These are phyloP conservation scores for Sebastes minor DNA, from an alignment of 2,797 vertebrate species.

Conservation along the genomic window DNA sequence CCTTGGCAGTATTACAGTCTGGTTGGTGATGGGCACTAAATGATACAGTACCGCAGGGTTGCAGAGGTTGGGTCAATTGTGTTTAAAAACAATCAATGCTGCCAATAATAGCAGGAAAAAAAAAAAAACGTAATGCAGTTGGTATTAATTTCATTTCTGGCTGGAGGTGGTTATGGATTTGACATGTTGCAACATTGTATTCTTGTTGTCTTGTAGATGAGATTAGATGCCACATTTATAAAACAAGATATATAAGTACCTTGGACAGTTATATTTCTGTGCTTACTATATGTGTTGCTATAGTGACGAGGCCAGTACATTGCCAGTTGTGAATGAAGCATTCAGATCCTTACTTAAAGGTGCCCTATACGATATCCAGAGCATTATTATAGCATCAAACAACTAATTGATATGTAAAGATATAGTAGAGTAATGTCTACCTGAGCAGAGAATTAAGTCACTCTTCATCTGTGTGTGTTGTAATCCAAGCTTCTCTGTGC, in stretches of 20 bases:
- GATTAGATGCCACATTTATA: not conserved
- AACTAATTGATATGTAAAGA: too few relatives aligned
- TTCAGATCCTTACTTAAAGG: not conserved
- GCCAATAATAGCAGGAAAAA: not conserved
- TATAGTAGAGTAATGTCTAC: too few relatives aligned
- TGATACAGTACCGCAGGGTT: not conserved
- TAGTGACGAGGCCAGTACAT: not conserved
- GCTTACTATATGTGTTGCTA: slow-evolving; percentile 11
- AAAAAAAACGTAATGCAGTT: not conserved
- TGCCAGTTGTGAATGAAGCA: not conserved
- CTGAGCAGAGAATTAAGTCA: too few relatives aligned
- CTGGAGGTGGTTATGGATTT: not conserved
- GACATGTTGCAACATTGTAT: not conserved
- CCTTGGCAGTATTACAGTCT: not conserved
- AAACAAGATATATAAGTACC: not conserved
- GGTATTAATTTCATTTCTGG: not conserved
- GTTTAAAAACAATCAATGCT: slow-evolving; percentile 15
- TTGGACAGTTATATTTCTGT: not conserved
- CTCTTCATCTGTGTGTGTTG: too few relatives aligned
- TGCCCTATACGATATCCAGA: too few relatives aligned
- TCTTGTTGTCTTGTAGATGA: not conserved
- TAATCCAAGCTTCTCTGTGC: too few relatives aligned
- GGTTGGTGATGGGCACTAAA: slow-evolving; percentile 2
- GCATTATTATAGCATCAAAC: too few relatives aligned
- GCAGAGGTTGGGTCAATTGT: not conserved